phyloP scores from a whole-genome alignment of 2,797 vertebrate genomes.

The Enteromius radiatus region DNA sequence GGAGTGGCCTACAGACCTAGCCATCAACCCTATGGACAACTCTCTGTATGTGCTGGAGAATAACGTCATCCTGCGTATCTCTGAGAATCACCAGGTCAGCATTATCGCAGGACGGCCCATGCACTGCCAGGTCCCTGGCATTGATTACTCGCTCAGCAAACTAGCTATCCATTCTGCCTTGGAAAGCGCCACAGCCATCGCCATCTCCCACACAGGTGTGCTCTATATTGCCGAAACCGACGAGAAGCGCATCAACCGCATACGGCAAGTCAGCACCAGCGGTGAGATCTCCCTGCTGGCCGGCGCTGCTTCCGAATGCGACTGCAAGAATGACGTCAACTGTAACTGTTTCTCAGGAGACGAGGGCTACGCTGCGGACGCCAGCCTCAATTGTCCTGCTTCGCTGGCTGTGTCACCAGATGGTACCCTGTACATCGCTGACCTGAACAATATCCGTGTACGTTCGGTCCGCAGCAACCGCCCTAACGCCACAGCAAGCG shows the following conservation, averaged over 20 bases:
- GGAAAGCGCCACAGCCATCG: conserved; percentile 87
- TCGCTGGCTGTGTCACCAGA: conserved; percentile 87
- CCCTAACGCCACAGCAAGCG: conserved; percentile 79
- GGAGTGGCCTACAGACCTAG: conserved; percentile 90
- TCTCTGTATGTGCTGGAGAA: conserved; percentile 90
- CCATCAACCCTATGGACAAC: conserved; percentile 91
- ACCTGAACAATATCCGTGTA: conserved; percentile 90
- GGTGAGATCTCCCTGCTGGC: conserved; percentile 90
- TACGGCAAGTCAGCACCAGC: conserved; percentile 87
- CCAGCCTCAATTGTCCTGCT: conserved; percentile 85
- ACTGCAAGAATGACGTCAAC: conserved; percentile 91
- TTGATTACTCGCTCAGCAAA: conserved; percentile 90
- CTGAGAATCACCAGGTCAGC: conserved; percentile 90
- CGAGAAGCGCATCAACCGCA: conserved; percentile 90
- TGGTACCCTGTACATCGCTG: conserved; percentile 87
- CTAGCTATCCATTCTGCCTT: conserved; percentile 90
- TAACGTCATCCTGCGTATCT: conserved; percentile 89
- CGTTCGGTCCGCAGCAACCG: conserved; percentile 84
- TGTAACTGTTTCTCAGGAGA: conserved; percentile 90
- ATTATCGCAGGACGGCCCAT: conserved; percentile 89
- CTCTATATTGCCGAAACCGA: conserved; percentile 91
- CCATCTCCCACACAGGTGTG: conserved; percentile 86
- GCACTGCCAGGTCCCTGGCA: conserved; percentile 91
- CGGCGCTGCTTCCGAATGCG: conserved; percentile 87
- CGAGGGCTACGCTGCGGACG: conserved; percentile 87